Evolutionary conservation across 2,888 invertebrate genomes (phyloP).

Genomic region (Caenorhabditis macrosperma): DNA sequence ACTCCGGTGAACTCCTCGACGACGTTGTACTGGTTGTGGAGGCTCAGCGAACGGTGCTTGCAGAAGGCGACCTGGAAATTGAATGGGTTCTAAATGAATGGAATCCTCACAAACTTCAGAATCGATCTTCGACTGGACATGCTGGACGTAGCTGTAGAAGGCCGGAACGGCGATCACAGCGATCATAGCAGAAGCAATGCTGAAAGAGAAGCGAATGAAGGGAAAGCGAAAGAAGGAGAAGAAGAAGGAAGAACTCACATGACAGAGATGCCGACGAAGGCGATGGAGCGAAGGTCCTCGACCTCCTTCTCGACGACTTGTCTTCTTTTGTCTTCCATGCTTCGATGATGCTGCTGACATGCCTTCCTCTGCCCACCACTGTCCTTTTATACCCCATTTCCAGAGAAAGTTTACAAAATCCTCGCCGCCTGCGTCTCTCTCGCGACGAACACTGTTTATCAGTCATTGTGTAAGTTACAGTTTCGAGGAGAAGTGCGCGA

Average conservation of each 20-base stretch:
- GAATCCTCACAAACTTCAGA: conserved; percentile 19
- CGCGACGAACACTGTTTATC: conserved; percentile 27
- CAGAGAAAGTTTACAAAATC: conserved; percentile 55
- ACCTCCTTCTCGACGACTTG: conserved; percentile 56
- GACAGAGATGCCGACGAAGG: conserved; percentile 59
- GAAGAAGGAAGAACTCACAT: too few relatives aligned
- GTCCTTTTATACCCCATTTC: conserved; percentile 51
- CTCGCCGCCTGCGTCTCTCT: conserved; percentile 24
- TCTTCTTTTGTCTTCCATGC: conserved; percentile 57
- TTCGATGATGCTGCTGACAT: conserved; percentile 45
- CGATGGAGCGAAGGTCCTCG: conserved; percentile 54
- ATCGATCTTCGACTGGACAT: conserved; percentile 53
- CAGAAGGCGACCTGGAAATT: conserved; percentile 53
- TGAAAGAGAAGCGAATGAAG: conserved; percentile 16
- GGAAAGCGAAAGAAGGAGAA: not conserved
- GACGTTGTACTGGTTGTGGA: conserved; percentile 55
- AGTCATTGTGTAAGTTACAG: conserved; percentile 52
- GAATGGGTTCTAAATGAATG: too few relatives aligned
- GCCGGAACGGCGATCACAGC: conserved; percentile 55
- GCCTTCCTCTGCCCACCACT: conserved; percentile 6
- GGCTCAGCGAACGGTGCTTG: conserved; percentile 55
- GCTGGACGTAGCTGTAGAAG: conserved; percentile 60
- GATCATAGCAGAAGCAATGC: conserved; percentile 51
- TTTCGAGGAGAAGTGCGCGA: conserved; percentile 39
- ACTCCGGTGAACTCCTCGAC: conserved; percentile 58